These are phyloP conservation scores for Hozukius guyotensis DNA, from an alignment of 2,797 vertebrate species.

Conservation along the genomic window DNA sequence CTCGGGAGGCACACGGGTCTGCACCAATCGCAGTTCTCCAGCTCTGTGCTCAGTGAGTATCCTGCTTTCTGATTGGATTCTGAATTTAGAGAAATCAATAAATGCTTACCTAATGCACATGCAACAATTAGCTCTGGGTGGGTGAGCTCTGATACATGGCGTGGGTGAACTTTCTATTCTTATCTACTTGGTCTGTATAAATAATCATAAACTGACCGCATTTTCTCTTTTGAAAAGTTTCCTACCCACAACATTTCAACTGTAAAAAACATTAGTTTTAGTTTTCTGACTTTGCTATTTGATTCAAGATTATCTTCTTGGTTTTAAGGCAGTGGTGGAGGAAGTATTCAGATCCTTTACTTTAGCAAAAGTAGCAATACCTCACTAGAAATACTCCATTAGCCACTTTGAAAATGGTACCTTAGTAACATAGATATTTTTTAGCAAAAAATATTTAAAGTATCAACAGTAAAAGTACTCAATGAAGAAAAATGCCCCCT, in stretches of 20 bases:
- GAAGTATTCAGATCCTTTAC: background rate
- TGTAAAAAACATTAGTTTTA: background rate
- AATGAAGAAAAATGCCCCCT: background rate
- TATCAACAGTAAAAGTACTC: background rate
- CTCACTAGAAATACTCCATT: background rate
- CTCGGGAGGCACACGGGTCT: constrained; percentile 88
- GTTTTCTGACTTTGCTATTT: background rate
- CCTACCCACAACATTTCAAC: background rate
- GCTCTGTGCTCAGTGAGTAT: constrained; percentile 81
- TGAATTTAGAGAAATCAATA: constrained; percentile 36
- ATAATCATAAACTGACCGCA: background rate
- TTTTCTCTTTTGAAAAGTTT: background rate
- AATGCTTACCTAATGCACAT: constrained; percentile 5
- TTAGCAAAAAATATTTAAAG: background rate
- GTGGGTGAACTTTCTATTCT: background rate
- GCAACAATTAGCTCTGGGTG: background rate
- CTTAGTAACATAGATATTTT: background rate
- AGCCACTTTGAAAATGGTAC: background rate
- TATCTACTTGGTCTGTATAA: background rate
- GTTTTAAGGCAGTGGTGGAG: background rate
- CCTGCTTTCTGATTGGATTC: constrained; percentile 11
- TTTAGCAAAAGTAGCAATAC: background rate
- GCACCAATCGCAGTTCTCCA: constrained; percentile 86
- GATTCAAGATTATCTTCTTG: background rate
- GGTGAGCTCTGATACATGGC: background rate